Evolutionary conservation across 1,140 invertebrate genomes (phyloP).

Genomic region (Kradibia gibbosae): DNA sequence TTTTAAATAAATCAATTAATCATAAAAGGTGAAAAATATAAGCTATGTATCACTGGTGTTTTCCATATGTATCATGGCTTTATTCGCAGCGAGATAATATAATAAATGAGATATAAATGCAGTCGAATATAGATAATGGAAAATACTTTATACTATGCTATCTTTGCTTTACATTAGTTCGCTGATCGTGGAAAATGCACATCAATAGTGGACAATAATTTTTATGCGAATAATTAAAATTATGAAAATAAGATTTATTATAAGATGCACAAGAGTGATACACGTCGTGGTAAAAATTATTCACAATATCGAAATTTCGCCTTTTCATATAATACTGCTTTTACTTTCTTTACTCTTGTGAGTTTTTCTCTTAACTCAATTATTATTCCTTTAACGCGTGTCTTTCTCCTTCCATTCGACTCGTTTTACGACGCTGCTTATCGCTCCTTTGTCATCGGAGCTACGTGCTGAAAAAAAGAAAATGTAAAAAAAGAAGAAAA

Average conservation of each 20-base stretch:
- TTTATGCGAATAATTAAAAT: background rate
- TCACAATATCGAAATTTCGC: background rate
- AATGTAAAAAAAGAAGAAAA: background rate
- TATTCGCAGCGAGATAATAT: background rate
- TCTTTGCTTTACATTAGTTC: background rate
- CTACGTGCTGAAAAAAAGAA: constrained; percentile 9
- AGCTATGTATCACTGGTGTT: background rate
- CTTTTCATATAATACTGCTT: background rate
- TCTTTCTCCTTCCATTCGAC: background rate
- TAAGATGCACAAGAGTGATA: too few species aligned
- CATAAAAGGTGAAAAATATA: too few species aligned
- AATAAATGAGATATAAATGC: background rate
- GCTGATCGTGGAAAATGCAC: too few species aligned
- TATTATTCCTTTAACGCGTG: constrained; percentile 33
- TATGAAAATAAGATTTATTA: too few species aligned
- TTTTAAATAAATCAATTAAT: too few species aligned
- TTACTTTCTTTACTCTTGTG: constrained; percentile 7
- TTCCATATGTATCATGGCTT: background rate
- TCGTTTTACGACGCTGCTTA: constrained; percentile 11
- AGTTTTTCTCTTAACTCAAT: constrained; percentile 1
- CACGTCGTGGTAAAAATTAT: background rate
- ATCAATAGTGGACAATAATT: background rate
- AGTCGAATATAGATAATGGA: background rate
- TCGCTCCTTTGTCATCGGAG: constrained; percentile 11
- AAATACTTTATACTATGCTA: background rate